Base-by-base conservation (phyloP, 2,888 invertebrate genomes). In the Altica lythri region DNA sequence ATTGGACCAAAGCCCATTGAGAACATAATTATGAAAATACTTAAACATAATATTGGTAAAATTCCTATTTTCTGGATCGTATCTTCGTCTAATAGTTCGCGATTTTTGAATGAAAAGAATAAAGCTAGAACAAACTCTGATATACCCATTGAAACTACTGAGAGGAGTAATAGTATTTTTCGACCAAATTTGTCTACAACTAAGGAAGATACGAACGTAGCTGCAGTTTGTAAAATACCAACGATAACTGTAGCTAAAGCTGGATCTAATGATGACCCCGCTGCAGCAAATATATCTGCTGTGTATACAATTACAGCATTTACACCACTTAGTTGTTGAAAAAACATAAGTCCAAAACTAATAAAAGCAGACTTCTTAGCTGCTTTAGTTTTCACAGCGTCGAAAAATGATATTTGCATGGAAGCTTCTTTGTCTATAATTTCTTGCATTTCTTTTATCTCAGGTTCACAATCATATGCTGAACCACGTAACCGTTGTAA, bases 1-100 rank as follows among this genome's bases (percentile, higher is more conserved):
- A 94, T 89, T 0, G 94, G 93, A 0, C 93, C 93, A 65, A 86
- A 88, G 35, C 92, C 92, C 29, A 92, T 69, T 0, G 90, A 89
- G 77, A 92, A 93, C 17, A 88, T 83, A 13, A 89, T 75, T 13
- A 92, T 86, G 75, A 90, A 94, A 1, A 89, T 58, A n/a, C 89
- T 86, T n/a, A 93, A 73, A 16, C 86, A 83, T 1, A 85, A 61
- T 2, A 94, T 75, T 0, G 93, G 92, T 46, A 93, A 70, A 87
- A 90, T 92, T 0, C 83, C 18, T 4, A 38, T 19, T 19, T 38
- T 38, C 10, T 12, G 10, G 5, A 10, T 12, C 2, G 17, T 19
- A 1, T 38, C 38, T 19, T 38, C 38, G 2, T 38, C 38, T 10
- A 38, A 12, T 30, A n/a, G n/a, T 30, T 30, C 2, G 10, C 10